A percentile compares a stretch with the other conserved stretches of the same genome.
phyloP scores from a whole-genome alignment of 2,888 invertebrate genomes.

The Balanococcus diminutus region DNA sequence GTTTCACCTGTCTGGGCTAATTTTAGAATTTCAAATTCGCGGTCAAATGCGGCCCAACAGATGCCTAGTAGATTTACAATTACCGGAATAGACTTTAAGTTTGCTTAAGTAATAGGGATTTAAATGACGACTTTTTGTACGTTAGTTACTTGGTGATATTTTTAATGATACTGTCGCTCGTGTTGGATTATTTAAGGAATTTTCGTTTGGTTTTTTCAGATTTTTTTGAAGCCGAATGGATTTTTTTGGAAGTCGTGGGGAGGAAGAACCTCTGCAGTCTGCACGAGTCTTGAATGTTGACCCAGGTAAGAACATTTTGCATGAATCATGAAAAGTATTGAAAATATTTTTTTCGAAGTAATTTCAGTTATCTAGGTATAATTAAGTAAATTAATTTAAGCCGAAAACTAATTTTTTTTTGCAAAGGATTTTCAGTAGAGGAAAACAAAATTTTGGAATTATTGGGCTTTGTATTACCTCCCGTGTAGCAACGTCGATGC shows the following conservation, averaged over 20 bases:
- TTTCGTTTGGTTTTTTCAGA: not conserved
- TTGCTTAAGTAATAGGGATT: not conserved
- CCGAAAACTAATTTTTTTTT: no score
- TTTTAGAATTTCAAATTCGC: conserved; percentile 23
- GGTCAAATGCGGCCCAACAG: conserved; percentile 23
- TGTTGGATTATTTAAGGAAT: not conserved
- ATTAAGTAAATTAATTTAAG: no score
- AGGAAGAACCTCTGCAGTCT: no score
- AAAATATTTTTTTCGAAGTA: no score
- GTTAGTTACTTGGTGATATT: not conserved
- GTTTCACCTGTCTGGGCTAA: conserved; percentile 9
- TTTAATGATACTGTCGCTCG: not conserved
- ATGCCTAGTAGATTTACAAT: not conserved
- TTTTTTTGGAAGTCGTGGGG: not conserved
- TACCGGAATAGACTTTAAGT: not conserved
- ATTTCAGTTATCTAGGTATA: no score
- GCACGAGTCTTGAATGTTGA: no score
- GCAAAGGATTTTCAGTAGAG: no score
- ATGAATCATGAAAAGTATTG: no score
- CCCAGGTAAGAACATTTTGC: no score
- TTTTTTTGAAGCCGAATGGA: not conserved
- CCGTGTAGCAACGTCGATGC: no score
- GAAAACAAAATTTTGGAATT: no score
- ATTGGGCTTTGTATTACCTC: no score
- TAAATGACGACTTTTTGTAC: not conserved